Base-by-base conservation (phyloP, 2,113 vertebrate genomes). In the Alosa alosa region DNA sequence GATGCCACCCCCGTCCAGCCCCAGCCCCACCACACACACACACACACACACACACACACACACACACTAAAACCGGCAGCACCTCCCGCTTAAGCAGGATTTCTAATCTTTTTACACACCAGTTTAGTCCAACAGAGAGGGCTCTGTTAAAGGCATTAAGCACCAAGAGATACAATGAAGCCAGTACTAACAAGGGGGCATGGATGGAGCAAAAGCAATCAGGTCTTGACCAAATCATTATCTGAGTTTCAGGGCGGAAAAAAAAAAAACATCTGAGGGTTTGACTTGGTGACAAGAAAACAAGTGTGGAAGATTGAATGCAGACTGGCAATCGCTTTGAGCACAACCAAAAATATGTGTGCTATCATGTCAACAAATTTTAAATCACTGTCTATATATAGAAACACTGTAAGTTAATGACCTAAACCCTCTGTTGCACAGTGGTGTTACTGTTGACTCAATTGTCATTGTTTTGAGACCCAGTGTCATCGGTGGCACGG, bases 31-130 rank as follows among this genome's bases (percentile, higher is more conserved):
- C 11, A 57, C 55, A 57, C 55, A 20, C 55, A 57, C 55, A 57
- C 55, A 57, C 55, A 57, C 18, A 57, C 55, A 57, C 55, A 57
- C 10, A 57, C 55, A 57, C 55, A 57, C 10, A 72, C n/a, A 11
- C 64, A n/a, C 10, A 6, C 72, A 78, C 72, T 78, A 78, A 72
- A 72, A 36, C 31, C 10, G 39, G 72, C 25, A 78, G 72, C 72
- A 41, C 31, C 72, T 78, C 72, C 72, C 6, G 75, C 44, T 20
- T 64, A 82, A 86, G 83, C 81, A 84, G 55, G 41, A 88, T 84
- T 25, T 83, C 83, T 93, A 94, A 94, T 94, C 92, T 92, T 88
- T 93, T 95, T 92, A 94, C 89, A 93, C 91, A 91, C 89, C 72
- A 88, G 88, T 93, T 93, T 92, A 89, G 45, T 22, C 85, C 82